Evolutionary conservation across 2,113 vertebrate genomes (phyloP), one percentile per base, ranked within the genome.

Genomic region (Pseudolaguvia tuberculata): DNA sequence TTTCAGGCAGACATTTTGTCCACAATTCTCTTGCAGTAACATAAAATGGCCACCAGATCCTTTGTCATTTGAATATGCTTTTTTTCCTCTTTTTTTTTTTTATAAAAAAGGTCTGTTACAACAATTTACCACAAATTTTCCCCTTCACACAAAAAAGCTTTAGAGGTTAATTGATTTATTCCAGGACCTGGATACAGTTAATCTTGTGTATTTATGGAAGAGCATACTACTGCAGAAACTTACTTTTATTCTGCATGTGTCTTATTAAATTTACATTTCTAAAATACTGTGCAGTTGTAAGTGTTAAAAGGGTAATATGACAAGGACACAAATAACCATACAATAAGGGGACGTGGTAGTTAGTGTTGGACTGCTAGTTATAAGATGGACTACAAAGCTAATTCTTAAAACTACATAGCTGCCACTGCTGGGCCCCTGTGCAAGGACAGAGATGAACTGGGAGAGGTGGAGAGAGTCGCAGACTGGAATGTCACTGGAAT

Each of bases 41-140:
- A 70, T 66, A 77, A 83, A 83, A 83, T 83, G 79, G 79, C 76
- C 58, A 70, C 76, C 76, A 73, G 45, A 52, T 65, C 5, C 0
- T 0, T 0, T 45, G n/a, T 47, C 7, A 47, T 15, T 10, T 47
- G n/a, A 4, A 4, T 47, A 20, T 31, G 45, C 62, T 48, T 13
- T 25, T 21, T 48, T 48, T 66, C 18, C 59, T 65, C 62, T 48
- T 13, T 25, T 21, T 48, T 48, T 66, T 23, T n/a, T n/a, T n/a
- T n/a, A n/a, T n/a, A n/a, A n/a, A 61, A 48, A 82, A 67, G 65
- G 61, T 58, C 51, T 63, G 59, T 47, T n/a, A 20, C 27, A 50
- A 20, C 78, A 67, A 76, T 76, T 80, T 58, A 65, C 75, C 47
- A 61, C 77, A 47, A 45, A 69, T 77, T 61, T 31, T 50, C 14